phyloP scores from a whole-genome alignment of 2,113 vertebrate genomes.

The Trematocara marginatum region DNA sequence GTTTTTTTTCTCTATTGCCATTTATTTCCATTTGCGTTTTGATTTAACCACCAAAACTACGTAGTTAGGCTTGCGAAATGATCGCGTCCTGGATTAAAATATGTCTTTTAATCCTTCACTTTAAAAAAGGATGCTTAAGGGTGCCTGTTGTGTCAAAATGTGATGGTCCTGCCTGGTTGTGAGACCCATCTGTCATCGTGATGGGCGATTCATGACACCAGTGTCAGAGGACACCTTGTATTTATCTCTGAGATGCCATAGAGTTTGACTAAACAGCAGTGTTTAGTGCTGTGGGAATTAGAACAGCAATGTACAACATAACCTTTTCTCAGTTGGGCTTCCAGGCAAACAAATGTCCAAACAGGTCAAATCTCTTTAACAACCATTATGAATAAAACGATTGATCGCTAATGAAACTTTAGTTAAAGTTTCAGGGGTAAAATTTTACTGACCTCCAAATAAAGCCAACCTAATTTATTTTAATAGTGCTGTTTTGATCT shows the following conservation, averaged over 20 bases:
- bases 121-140: not conserved
- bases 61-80: accelerated
- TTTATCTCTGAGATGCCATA: not conserved
- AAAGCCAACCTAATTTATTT: not conserved
- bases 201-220: not conserved
- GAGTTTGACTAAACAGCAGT: not conserved
- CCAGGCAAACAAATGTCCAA: not conserved
- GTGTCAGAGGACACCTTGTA: not conserved
- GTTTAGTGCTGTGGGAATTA: not conserved
- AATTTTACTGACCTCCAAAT: not conserved
- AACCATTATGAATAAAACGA: not conserved
- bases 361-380: not conserved
- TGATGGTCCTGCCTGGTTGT: not conserved
- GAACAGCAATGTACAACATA: not conserved
- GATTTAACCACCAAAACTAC: not conserved
- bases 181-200: not conserved
- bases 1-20: not conserved
- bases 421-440: not conserved
- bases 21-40: accelerated
- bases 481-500: not conserved
- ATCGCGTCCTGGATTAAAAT: not conserved
- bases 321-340: not conserved
- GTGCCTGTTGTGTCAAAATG: not conserved
- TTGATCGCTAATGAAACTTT: not conserved
- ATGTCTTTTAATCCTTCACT: not conserved